A percentile compares a stretch with the other conserved stretches of the same genome.
Evolutionary conservation across 2,888 invertebrate species (phyloP).

Genomic region (Chymomyza procnemis): DNA sequence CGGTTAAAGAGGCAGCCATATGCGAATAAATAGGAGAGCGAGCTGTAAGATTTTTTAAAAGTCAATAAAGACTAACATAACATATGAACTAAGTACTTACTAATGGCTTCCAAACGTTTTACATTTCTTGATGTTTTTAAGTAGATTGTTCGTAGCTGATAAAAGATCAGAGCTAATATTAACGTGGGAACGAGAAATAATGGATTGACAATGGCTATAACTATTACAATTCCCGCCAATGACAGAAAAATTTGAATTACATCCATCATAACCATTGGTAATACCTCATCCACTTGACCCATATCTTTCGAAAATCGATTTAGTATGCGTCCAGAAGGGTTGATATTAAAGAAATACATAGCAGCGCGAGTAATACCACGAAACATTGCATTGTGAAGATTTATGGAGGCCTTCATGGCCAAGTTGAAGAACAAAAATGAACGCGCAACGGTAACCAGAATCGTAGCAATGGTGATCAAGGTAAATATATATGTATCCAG

Average conservation of each 20-base stretch:
- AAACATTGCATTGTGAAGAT: conserved; percentile 91
- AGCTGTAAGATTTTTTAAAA: conserved; percentile 79
- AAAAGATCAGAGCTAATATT: conserved; percentile 86
- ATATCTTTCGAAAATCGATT: conserved; percentile 95
- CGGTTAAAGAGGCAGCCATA: conserved; percentile 91
- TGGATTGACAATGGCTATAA: conserved; percentile 87
- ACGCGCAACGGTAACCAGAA: conserved; percentile 76
- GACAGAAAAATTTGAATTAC: conserved; percentile 87
- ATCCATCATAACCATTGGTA: conserved; percentile 78
- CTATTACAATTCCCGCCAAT: conserved; percentile 88
- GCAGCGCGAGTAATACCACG: conserved; percentile 87
- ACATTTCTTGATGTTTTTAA: conserved; percentile 88
- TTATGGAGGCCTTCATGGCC: conserved; percentile 87
- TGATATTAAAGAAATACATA: conserved; percentile 92
- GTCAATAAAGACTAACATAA: conserved; percentile 1
- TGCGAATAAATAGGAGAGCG: conserved; percentile 97
- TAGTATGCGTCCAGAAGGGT: conserved; percentile 89
- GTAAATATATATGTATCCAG: conserved; percentile 80
- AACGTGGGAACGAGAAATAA: conserved; percentile 86
- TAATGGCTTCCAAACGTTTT: conserved; percentile 89
- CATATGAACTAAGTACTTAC: conserved; percentile 81
- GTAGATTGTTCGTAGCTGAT: conserved; percentile 86
- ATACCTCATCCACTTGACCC: conserved; percentile 80
- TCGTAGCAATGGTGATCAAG: conserved; percentile 78
- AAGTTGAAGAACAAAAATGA: conserved; percentile 80